A percentile compares a stretch with the other conserved stretches of the same genome.
These are phyloP conservation scores for Tichodroma muraria DNA, from an alignment of 2,113 vertebrate genomes.

Conservation along the genomic window DNA sequence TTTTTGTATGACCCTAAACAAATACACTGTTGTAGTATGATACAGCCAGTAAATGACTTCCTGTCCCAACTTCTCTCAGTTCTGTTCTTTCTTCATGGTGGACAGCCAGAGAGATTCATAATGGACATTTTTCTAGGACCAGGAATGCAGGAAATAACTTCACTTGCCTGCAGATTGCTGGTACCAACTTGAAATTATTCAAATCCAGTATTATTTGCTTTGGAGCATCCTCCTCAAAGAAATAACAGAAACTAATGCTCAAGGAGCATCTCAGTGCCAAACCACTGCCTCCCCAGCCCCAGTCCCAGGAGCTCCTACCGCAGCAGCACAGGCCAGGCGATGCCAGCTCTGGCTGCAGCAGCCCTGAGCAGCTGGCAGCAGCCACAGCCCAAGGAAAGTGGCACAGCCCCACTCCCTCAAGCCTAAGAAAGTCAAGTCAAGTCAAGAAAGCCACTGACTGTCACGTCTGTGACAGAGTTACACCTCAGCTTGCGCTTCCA, in stretches of 20 bases:
- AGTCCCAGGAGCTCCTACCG: rapidly evolving
- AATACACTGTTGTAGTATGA: rapidly evolving
- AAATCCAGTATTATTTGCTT: not conserved
- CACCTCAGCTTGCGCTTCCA: not conserved
- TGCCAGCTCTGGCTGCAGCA: not conserved
- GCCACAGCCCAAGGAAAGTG: no score
- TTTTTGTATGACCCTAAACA: not conserved
- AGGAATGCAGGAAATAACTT: not conserved
- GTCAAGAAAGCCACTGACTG: not conserved
- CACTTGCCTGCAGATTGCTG: not conserved
- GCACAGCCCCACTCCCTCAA: not conserved
- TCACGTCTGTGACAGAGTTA: not conserved
- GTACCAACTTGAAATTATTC: not conserved
- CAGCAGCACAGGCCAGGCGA: rapidly evolving
- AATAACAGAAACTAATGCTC: not conserved
- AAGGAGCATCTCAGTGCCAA: not conserved
- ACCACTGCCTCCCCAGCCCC: not conserved
- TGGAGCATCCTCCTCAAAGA: not conserved
- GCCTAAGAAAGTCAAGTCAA: not conserved
- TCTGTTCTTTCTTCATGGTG: not conserved
- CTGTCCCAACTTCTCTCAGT: not conserved
- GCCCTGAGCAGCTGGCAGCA: not conserved
- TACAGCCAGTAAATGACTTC: not conserved
- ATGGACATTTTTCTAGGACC: not conserved
- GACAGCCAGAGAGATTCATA: not conserved